Percentiles rank a stretch among this genome's conserved stretches.
These are phyloP conservation scores for Pseudomyrmex dendroicus DNA, from an alignment of 1,140 invertebrate genomes.

Conservation along the genomic window DNA sequence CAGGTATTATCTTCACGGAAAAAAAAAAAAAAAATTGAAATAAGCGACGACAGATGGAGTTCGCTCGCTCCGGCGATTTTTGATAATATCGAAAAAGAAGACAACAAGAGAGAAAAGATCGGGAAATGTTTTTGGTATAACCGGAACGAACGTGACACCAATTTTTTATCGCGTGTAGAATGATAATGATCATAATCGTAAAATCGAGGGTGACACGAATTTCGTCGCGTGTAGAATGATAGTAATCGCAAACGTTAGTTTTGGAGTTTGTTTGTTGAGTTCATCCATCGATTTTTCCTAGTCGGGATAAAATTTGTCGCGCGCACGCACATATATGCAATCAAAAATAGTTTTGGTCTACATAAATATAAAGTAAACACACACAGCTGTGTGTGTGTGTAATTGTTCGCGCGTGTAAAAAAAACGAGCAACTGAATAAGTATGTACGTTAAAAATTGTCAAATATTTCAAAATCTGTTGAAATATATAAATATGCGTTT, in stretches of 20 bases:
- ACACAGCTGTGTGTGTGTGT: not conserved
- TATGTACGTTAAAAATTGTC: not conserved
- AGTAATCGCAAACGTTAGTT: not conserved
- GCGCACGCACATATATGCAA: not conserved
- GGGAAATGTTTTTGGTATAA: not conserved
- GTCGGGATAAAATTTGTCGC: not conserved
- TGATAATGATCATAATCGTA: not conserved
- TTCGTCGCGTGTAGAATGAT: slow-evolving; percentile 16
- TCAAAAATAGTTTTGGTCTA: not conserved
- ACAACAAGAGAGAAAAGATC: not conserved
- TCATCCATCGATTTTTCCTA: not conserved
- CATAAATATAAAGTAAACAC: not conserved
- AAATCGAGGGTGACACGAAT: not conserved
- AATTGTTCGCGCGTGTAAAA: not conserved
- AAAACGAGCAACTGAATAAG: not conserved
- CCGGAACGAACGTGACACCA: not conserved
- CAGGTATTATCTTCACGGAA: slow-evolving; percentile 49
- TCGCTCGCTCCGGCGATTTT: too few species aligned
- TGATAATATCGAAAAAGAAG: not conserved
- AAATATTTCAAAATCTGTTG: not conserved
- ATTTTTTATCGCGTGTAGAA: slow-evolving; percentile 19
- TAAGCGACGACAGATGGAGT: too few species aligned
- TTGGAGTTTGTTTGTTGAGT: slow-evolving; percentile 10
- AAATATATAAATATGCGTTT: slow-evolving; percentile 29
- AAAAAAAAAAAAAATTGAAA: not conserved